Conservation (phyloP, 2,888 invertebrate species). For the Scaptomyza polygonia region DNA sequence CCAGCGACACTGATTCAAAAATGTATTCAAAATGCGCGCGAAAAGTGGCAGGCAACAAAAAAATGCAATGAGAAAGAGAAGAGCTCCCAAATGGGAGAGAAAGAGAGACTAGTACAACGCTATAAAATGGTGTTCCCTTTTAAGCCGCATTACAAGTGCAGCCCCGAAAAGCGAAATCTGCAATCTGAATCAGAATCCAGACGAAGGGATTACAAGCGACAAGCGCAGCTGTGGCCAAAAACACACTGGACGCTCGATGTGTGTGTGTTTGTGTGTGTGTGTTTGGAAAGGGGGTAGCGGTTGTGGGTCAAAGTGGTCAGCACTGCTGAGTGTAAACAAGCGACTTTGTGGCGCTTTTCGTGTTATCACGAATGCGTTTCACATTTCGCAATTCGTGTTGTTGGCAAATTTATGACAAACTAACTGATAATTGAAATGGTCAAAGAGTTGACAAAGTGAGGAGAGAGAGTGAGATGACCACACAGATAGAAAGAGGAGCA, state of each 20-base stretch:
- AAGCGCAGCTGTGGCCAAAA: conserved; percentile 69
- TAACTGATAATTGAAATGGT: conserved; percentile 67
- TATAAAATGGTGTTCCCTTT: conserved; percentile 52
- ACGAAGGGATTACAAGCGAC: conserved; percentile 67
- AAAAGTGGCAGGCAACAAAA: conserved; percentile 34
- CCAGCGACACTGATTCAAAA: conserved; percentile 73
- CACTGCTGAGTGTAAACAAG: conserved; percentile 68
- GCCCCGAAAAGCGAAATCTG: conserved; percentile 15
- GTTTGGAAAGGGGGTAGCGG: background rate
- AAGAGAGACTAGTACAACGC: conserved; percentile 3
- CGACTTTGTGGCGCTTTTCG: conserved; percentile 71
- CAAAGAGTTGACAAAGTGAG: conserved; percentile 5
- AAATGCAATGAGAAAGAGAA: conserved; percentile 18
- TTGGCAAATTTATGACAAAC: conserved; percentile 55
- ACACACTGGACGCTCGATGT: conserved; percentile 5
- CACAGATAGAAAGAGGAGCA: background rate
- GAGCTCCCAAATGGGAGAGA: conserved; percentile 20
- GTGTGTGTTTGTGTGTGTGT: background rate
- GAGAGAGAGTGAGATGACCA: too few species aligned
- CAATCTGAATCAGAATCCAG: conserved; percentile 9
- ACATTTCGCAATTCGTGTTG: conserved; percentile 53
- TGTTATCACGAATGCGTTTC: conserved; percentile 59
- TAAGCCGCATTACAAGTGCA: conserved; percentile 78
- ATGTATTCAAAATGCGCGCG: conserved; percentile 74
- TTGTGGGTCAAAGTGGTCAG: conserved; percentile 14